Base-by-base conservation (phyloP, 1,140 invertebrate genomes). In the Zaprionus nigranus region DNA sequence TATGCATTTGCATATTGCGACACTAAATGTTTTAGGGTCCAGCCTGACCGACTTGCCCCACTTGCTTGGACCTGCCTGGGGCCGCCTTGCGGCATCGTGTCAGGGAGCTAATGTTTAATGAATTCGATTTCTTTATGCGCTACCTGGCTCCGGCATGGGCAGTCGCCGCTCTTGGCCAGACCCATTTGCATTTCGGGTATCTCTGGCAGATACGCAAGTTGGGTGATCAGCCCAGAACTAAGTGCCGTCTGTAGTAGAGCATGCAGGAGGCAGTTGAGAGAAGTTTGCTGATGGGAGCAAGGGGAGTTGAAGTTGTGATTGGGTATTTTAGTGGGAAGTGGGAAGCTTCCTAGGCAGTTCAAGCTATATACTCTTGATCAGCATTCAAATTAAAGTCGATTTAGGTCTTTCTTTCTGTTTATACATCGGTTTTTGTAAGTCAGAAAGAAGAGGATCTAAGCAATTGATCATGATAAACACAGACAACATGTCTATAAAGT, bases 31-130 rank as follows among this genome's bases (percentile, higher is more conserved):
- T 90, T 85, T 66, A 83, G 79, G 78, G 75, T 81, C 75, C 15
- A 24, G 51, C 43, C 72, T 61, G 70, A 22, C 75, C 62, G 59
- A 9, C 46, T 36, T 57, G 15, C 36, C 49, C 24, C 38, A 40
- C 63, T 60, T 38, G 62, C 51, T 28, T 0, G 13, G 13, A 12
- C 13, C 13, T 12, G 34, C 12, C 12, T 12, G 40, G 40, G n/a
- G n/a, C 56, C 56, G 46, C 30, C 68, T 40, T 60, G 56, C 58
- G 76, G 46, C 46, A 90, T 85, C 76, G 82, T 82, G 87, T 90
- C 86, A 90, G 86, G 86, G 83, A 90, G 86, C 86, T 85, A 91
- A 88, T 90, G 86, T 85, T 91, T 91, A 90, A 90, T 90, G 87
- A 90, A 90, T 87, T 90, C 87, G 91, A 90, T 91, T 91, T 91